Base-by-base conservation (phyloP, 2,797 vertebrate species). In the Acrossocheilus fasciatus region DNA sequence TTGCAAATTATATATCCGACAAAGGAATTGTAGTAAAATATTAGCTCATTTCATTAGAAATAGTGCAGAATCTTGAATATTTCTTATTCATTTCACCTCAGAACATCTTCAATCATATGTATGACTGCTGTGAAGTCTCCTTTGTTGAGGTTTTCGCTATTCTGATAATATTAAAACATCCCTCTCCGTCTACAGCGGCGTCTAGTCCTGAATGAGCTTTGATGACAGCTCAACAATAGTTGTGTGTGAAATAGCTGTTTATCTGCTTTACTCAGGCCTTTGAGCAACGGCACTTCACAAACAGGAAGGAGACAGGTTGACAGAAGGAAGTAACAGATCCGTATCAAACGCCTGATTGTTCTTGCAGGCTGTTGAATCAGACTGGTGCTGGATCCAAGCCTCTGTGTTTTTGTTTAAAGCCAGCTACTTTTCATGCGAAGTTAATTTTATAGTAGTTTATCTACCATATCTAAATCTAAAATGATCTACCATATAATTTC, bases 251-350 rank as follows among this genome's bases (percentile, higher is more conserved):
- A 87, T 34, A 47, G 69, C 85, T 90, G 75, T 93, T 87, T 87
- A 88, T 90, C 87, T 64, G 84, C 86, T 93, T 93, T 90, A 91
- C 89, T 90, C 91, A 89, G 91, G 82, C 82, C 89, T 84, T 34
- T 89, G 82, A 52, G 64, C 72, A 86, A 87, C 68, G 47, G 85
- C 77, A 89, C 87, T 92, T 85, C 90, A 89, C 89, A 94, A 95
- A 95, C 94, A 94, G 94, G 94, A 95, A 93, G 88, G 74, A 89
- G 89, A 74, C 69, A 81, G 69, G 68, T 86, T 81, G 41, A 81
- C 78, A 66, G 85, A 41, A 89, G 93, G 93, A 94, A 94, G 89
- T 91, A 15, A 70, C 59, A 89, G 89, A 92, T 94, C 88, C 85
- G 66, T 92, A 93, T 95, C 92, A 84, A 86, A 88, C 79, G 74